Conservation (phyloP, 2,888 invertebrate species). For the Caradrina kadenii region DNA sequence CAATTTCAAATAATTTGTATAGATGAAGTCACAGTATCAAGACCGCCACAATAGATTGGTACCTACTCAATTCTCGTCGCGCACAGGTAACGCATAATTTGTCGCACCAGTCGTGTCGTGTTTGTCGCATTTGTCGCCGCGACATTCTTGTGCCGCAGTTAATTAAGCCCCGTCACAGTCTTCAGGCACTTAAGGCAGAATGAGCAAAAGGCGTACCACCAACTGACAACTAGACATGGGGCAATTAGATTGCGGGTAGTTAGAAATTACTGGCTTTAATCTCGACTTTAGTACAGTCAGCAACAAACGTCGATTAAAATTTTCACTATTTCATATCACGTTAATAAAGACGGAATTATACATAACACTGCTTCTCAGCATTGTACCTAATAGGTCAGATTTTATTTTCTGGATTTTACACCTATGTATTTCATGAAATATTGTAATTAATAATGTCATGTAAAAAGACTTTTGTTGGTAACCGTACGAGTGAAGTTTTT, state of each 20-base stretch:
- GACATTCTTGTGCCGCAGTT: slow-evolving; percentile 67
- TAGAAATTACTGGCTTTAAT: slow-evolving; percentile 65
- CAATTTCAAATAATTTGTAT: not conserved
- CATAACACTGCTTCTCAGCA: too few species aligned
- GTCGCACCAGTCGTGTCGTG: slow-evolving; percentile 22
- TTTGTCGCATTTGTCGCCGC: slow-evolving; percentile 45
- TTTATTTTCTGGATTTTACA: too few species aligned
- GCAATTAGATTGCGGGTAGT: slow-evolving; percentile 76
- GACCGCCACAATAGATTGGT: not conserved
- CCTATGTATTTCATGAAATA: too few species aligned
- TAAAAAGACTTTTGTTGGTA: too few species aligned
- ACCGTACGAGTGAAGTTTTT: slow-evolving; percentile 36
- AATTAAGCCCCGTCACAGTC: slow-evolving; percentile 78
- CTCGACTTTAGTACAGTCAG: slow-evolving; percentile 14
- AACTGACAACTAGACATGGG: slow-evolving; percentile 72
- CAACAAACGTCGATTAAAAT: too few species aligned
- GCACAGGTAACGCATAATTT: slow-evolving; percentile 37
- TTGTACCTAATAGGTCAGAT: too few species aligned
- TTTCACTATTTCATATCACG: too few species aligned
- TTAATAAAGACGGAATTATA: too few species aligned
- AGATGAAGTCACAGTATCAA: slow-evolving; percentile 4
- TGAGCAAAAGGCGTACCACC: slow-evolving; percentile 78
- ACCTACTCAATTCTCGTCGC: slow-evolving; percentile 31
- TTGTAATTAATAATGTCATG: too few species aligned
- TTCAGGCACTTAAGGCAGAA: slow-evolving; percentile 76